Base-by-base conservation (phyloP, 1,140 invertebrate species). In the Epicauta chinensis region DNA sequence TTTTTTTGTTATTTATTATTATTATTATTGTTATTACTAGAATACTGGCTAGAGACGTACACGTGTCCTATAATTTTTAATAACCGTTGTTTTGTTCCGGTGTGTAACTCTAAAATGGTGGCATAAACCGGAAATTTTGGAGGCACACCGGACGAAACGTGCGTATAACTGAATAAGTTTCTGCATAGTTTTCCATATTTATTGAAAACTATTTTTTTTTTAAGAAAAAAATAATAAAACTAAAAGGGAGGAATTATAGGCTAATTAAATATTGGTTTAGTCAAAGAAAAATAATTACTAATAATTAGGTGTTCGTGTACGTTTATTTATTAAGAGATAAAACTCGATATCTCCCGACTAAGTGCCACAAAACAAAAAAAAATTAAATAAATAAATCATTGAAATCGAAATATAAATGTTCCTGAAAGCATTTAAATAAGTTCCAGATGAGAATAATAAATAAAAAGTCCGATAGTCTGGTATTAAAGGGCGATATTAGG, bases 311-410 rank as follows among this genome's bases (percentile, higher is more conserved):
- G 37, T 53, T 44, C 13, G 51, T 46, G 37, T 53, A 30, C n/a
- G 36, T 11, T 49, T 15, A 48, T 51, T 51, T 53, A 49, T 31
- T 58, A 42, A 23, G 23, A 23, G 7, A 23, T 7, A 23, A 23
- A 23, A 64, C 55, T 62, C 59, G 65, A 67, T 67, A 67, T 67
- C 65, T 67, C 65, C 64, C 65, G 59, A 60, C 55, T 47, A 64
- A 67, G 65, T 64, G 61, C 62, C 61, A 64, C 58, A 59, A 45
- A 45, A 45, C 16, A 45, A 45, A 48, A 13, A 32, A 47, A 36
- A 10, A 52, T 16, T 16, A 29, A 29, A 56, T n/a, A n/a, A n/a
- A n/a, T n/a, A 53, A 60, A 62, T 46, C 52, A 64, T 62, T 62
- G 52, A 64, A 53, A 55, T 50, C 46, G 53, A 61, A 62, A 48